Evolutionary conservation across 1,140 invertebrate species (phyloP).

Genomic region (Platorchestia sp.): DNA sequence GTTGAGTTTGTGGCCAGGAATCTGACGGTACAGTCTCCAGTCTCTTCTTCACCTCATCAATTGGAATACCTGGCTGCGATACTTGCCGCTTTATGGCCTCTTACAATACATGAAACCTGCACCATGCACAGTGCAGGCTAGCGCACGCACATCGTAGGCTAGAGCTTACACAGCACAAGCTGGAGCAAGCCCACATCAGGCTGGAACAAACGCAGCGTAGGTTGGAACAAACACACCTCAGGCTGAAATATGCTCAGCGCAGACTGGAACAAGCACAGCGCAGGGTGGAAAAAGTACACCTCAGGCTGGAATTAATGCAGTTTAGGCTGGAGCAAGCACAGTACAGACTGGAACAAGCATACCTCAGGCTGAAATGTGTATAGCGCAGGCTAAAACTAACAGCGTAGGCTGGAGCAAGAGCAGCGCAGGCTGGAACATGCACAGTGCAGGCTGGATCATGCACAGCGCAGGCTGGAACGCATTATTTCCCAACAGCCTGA

Average conservation of each 20-base stretch:
- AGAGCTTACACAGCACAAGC: not conserved
- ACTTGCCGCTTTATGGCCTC: not conserved
- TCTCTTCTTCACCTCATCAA: not conserved
- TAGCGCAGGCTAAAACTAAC: not conserved
- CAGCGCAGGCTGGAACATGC: not conserved
- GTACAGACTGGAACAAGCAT: not conserved
- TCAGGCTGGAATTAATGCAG: no score
- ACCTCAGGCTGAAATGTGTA: not conserved
- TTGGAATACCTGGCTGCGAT: not conserved
- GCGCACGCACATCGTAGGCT: not conserved
- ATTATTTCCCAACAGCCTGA: not conserved
- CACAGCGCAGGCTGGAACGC: not conserved
- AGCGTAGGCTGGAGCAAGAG: not conserved
- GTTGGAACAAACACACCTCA: not conserved
- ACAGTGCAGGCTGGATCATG: not conserved
- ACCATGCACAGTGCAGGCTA: not conserved
- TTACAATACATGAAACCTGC: no score
- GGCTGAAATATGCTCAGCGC: not conserved
- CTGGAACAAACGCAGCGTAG: not conserved
- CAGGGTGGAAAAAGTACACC: no score
- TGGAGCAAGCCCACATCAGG: not conserved
- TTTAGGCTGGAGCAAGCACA: not conserved
- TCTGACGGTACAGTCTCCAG: not conserved
- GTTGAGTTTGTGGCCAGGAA: not conserved
- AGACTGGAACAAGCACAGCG: not conserved